Conservation (phyloP, 2,888 invertebrate species). For the Netelia fuscicornis region DNA sequence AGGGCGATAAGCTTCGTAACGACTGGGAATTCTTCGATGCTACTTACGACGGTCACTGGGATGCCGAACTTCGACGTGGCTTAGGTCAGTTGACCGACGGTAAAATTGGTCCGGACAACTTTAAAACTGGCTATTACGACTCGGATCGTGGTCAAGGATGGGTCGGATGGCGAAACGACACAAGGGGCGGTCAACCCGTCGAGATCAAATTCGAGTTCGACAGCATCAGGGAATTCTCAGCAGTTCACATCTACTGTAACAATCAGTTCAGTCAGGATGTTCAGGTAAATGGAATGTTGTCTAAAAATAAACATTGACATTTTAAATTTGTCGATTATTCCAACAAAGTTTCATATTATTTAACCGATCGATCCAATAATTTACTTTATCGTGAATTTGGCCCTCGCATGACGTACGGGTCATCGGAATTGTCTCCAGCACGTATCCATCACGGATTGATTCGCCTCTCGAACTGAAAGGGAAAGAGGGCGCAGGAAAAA, state of each 20-base stretch:
- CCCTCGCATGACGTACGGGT: background rate
- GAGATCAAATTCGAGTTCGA: constrained; percentile 93
- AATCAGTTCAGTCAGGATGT: constrained; percentile 94
- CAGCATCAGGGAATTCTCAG: constrained; percentile 93
- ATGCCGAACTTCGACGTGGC: constrained; percentile 90
- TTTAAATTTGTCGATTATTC: too few relatives aligned
- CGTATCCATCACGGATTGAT: background rate
- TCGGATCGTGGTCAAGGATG: constrained; percentile 88
- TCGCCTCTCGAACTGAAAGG: background rate
- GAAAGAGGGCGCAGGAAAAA: background rate
- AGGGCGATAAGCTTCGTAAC: constrained; percentile 93
- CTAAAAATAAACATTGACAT: too few relatives aligned
- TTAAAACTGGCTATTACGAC: constrained; percentile 88
- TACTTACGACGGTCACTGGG: constrained; percentile 94
- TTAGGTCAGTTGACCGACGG: constrained; percentile 95
- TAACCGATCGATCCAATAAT: too few relatives aligned
- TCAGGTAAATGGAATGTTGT: constrained; percentile 84
- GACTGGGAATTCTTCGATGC: constrained; percentile 92
- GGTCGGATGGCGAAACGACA: constrained; percentile 96
- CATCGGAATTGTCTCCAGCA: background rate
- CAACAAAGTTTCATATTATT: too few relatives aligned
- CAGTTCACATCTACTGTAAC: constrained; percentile 92
- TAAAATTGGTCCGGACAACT: constrained; percentile 91
- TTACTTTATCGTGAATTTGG: too few relatives aligned
- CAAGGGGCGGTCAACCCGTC: constrained; percentile 87